Percentiles rank a stretch among this genome's conserved stretches.
Conservation (phyloP, 2,888 invertebrate species). For the Drosophila hamatofila region DNA sequence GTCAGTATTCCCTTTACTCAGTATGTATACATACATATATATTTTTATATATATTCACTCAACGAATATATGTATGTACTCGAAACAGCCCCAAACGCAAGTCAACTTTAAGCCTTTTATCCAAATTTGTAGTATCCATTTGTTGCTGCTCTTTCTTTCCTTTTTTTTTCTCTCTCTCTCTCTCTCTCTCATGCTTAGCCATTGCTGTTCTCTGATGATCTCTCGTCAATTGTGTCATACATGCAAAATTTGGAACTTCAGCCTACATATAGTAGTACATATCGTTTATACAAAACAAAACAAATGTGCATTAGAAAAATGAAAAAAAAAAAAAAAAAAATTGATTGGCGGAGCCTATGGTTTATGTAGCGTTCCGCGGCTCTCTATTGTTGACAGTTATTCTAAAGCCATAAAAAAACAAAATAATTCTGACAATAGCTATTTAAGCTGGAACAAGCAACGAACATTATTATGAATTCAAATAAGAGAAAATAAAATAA, state of each 20-base stretch:
- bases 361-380: slow-evolving; percentile 47
- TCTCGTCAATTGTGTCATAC: neutral
- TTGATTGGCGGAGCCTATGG: slow-evolving; percentile 36
- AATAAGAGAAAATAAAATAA: slow-evolving; percentile 8
- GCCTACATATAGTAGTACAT: slow-evolving; percentile 57
- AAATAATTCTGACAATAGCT: slow-evolving; percentile 60
- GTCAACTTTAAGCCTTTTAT: neutral
- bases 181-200: neutral
- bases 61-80: neutral
- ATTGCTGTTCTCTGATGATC: neutral
- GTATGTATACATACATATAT: neutral
- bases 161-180: slow-evolving; percentile 4
- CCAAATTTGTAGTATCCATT: no score
- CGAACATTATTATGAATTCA: slow-evolving; percentile 48
- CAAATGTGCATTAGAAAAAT: slow-evolving; percentile 5
- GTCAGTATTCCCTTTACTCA: neutral
- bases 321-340: slow-evolving; percentile 2
- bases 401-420: slow-evolving; percentile 9
- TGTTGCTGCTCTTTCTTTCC: no score
- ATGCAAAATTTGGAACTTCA: neutral
- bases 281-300: slow-evolving; percentile 60
- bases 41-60: neutral
- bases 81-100: neutral
- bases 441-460: slow-evolving; percentile 66
- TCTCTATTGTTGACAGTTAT: slow-evolving; percentile 20